A percentile compares a stretch with the other conserved stretches of the same genome.
These are phyloP conservation scores for Neolamprologus caudopunctatus DNA, from an alignment of 2,113 vertebrate genomes.

Conservation along the genomic window DNA sequence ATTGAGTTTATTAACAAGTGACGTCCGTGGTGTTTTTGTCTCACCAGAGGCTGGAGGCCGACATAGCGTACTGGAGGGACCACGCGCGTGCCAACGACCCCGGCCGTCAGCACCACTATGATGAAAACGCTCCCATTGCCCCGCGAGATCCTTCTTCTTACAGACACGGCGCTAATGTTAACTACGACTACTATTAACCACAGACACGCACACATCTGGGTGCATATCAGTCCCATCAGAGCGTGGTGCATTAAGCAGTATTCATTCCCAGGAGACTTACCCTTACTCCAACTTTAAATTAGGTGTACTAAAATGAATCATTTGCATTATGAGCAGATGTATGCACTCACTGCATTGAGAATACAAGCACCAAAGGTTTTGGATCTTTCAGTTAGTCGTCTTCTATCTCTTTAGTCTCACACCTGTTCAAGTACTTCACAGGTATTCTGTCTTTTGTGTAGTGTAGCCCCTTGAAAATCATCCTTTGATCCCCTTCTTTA, in stretches of 20 bases:
- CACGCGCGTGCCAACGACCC: slow-evolving; percentile 74
- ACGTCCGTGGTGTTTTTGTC: background rate
- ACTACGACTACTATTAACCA: slow-evolving; percentile 87
- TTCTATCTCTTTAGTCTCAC: background rate
- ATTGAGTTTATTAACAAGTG: background rate
- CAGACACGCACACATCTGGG: background rate
- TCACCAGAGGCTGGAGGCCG: slow-evolving; percentile 86
- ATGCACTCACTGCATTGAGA: background rate
- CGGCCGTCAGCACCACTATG: slow-evolving; percentile 84
- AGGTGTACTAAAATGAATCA: background rate
- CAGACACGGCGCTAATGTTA: slow-evolving; percentile 83
- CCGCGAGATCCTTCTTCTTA: slow-evolving; percentile 69
- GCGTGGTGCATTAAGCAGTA: background rate
- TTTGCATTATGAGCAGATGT: background rate
- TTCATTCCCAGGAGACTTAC: background rate
- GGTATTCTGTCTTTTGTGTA: background rate
- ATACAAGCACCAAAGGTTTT: background rate
- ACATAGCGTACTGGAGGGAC: slow-evolving; percentile 86
- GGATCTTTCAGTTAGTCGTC: background rate
- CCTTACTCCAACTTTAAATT: background rate
- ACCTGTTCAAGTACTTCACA: background rate
- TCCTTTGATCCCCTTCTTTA: background rate
- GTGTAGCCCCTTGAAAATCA: background rate
- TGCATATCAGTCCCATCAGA: background rate
- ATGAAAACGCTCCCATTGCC: slow-evolving; percentile 82